Evolutionary conservation across 2,113 vertebrate species (phyloP), one percentile per base, ranked within the genome.

Genomic region (Mandrillus leucophaeus): DNA sequence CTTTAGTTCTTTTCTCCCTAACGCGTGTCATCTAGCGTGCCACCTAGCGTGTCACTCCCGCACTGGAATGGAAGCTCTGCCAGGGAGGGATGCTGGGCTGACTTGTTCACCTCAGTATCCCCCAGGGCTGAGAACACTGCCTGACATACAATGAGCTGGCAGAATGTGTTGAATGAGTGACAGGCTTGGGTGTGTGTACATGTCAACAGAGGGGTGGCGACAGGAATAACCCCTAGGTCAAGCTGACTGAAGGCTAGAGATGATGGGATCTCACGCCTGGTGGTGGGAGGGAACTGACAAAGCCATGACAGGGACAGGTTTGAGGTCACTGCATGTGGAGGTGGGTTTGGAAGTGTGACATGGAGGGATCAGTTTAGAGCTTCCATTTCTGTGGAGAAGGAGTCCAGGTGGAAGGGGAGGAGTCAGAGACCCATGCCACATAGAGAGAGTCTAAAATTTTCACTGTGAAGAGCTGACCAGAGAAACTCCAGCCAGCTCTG

Each of bases 401-500:
- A 48, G 40, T 40, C 22, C 14, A n/a, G 35, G 8, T 10, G 9
- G 20, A 50, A 68, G 14, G 61, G 12, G 43, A 50, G 18, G 38
- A 40, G 27, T 75, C n/a, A 35, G 50, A 38, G 8, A 48, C 40
- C 20, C 40, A 23, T 4, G 20, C 14, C 9, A 5, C 45, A 45
- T 22, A 18, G 35, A 66, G 10, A 50, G 81, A 30, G 27, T 27
- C 40, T 20, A 0, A 11, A 8, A 23, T 27, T 76, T 52, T 78
- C 2, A 40, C 38, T 35, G 32, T 0, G 0, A 20, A 87, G n/a
- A 66, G 55, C 82, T 52, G 43, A 80, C 88, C 0, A 25, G 40
- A 38, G n/a, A 38, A 0, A 22, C 43, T 9, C 6, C 14, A 18
- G 17, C 16, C 75, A 70, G 55, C 55, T 45, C 30, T 17, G 72